Evolutionary conservation across 2,888 invertebrate genomes (phyloP).

Genomic region (Diplolepis rosae): DNA sequence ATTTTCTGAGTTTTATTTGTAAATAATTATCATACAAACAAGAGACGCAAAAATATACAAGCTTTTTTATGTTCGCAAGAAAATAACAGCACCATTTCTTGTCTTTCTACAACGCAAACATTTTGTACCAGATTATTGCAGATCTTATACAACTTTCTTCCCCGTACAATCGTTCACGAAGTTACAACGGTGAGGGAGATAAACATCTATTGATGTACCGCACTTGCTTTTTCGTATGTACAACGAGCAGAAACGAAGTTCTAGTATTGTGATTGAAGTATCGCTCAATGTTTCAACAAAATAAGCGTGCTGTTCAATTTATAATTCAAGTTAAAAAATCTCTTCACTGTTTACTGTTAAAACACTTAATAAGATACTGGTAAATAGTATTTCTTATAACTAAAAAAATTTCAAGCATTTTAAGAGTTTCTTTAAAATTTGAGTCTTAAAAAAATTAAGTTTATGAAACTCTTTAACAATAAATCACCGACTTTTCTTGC

Average conservation of each 20-base stretch:
- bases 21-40: slow-evolving; percentile 70
- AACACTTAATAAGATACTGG: not conserved
- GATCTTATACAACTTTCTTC: slow-evolving; percentile 19
- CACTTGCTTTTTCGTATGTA: not conserved
- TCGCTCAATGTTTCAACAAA: not conserved
- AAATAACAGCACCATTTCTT: slow-evolving; percentile 67
- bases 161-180: not conserved
- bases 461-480: too few species aligned
- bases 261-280: not conserved
- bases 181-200: not conserved
- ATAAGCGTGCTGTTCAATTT: not conserved
- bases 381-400: not conserved
- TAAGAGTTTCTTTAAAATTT: not conserved
- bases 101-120: too few species aligned
- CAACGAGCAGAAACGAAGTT: slow-evolving; percentile 14
- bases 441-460: not conserved
- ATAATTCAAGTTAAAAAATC: not conserved
- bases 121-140: slow-evolving; percentile 7
- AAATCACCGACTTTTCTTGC: slow-evolving; percentile 2
- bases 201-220: not conserved
- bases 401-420: not conserved
- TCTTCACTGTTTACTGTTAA: not conserved
- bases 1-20: slow-evolving; percentile 63
- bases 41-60: slow-evolving; percentile 71
- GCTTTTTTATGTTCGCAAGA: slow-evolving; percentile 63